Conservation (phyloP, 2,888 invertebrate species). For the Dilophus febrilis region DNA sequence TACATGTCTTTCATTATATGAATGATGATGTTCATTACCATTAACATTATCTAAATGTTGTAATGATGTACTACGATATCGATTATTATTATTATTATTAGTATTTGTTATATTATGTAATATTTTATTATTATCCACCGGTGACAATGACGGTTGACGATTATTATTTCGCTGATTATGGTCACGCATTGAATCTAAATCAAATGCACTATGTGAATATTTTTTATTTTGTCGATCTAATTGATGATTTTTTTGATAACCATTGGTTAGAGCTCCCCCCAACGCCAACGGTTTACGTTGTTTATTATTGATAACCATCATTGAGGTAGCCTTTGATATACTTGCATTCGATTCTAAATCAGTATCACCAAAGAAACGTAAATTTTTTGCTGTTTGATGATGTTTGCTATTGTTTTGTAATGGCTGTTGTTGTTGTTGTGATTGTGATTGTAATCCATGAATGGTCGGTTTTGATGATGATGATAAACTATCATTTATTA, state of each 20-base stretch:
- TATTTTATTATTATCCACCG: not conserved
- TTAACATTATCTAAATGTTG: constrained; percentile 23
- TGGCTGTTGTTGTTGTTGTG: constrained; percentile 7
- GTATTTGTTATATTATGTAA: too few relatives aligned
- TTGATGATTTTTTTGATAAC: too few relatives aligned
- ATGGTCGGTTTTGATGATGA: too few relatives aligned
- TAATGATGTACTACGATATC: constrained; percentile 23
- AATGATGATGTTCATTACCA: not conserved
- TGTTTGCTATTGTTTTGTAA: too few relatives aligned
- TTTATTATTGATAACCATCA: not conserved
- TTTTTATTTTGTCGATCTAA: constrained; percentile 20
- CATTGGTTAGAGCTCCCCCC: not conserved
- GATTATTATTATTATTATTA: constrained; percentile 3
- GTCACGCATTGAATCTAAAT: constrained; percentile 22
- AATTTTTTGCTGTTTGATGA: constrained; percentile 36
- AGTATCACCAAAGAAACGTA: constrained; percentile 72
- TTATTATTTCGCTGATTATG: not conserved
- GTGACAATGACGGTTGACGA: not conserved
- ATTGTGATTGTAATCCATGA: too few relatives aligned
- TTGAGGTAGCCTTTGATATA: constrained; percentile 24
- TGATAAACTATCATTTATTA: too few relatives aligned
- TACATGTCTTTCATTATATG: constrained; percentile 2
- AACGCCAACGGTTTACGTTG: not conserved
- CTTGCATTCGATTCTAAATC: constrained; percentile 57
- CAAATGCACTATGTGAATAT: constrained; percentile 28